Evolutionary conservation across 92 coral and sea anemone species (phyloP), one percentile per base, ranked within the genome.

Genomic region (Hydrozoanthus gracilis): DNA sequence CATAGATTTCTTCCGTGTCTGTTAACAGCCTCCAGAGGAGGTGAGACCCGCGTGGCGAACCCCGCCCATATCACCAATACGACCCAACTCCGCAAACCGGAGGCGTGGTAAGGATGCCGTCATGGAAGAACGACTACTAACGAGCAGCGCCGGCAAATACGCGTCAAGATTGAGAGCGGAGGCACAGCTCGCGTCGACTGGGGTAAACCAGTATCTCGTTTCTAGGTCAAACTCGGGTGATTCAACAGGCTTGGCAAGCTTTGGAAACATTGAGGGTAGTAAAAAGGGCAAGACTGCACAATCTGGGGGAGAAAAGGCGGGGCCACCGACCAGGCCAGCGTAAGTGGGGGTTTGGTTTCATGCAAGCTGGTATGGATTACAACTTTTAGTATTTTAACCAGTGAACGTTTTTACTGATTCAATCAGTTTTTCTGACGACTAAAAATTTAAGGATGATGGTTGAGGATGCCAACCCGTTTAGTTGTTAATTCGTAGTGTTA

Each of bases 11-110:
- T 68, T 8, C 45, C 45, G 45, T 66, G 39, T 18, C 10, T 2
- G 13, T 14, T 35, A 18, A 8, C 56, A 89, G 92, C 83, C 92
- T 16, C 92, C 95, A n/a, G 87, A 91, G 20, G 92, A 91, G 71
- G 92, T 88, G 10, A 86, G 85, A 39, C 84, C 94, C 64, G 98
- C 98, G n/a, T 96, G 98, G 98, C 95, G 86, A 88, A 96, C 98
- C 77, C 99, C 99, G 62, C 98, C 95, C 84, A 92, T 94, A 68
- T 94, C 98, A n/a, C 98, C 98, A 61, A 86, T 90, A 15, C 86
- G 89, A n/a, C 94, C 92, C 14, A 90, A 92, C 78, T 93, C 98
- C 5, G 79, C 91, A 3, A 71, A 87, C 62, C 90, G 98, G 67
- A 89, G 91, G 15, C 95, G 78, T 51, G 86, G 82, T 9, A 88